Percentiles rank a stretch among this genome's conserved stretches.
These are phyloP conservation scores for Sepiola atlantica DNA, from an alignment of 2,888 invertebrate genomes.

Conservation along the genomic window DNA sequence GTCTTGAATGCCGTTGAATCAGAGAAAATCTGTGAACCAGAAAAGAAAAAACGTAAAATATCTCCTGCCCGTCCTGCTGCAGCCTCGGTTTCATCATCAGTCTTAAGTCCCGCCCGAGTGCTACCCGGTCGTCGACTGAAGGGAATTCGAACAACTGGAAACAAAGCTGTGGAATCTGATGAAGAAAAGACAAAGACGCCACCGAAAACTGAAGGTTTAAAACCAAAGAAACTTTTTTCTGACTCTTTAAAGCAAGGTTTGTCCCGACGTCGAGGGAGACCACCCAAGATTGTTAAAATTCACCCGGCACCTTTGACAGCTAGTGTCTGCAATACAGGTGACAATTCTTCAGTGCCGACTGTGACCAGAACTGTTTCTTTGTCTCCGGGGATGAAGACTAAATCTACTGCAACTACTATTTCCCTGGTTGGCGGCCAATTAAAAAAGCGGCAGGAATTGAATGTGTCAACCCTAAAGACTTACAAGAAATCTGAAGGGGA, in stretches of 20 bases:
- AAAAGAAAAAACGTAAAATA: not conserved
- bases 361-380: not conserved
- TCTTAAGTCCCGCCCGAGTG: conserved; percentile 50
- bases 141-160: conserved; percentile 57
- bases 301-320: not conserved
- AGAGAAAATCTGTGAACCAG: not conserved
- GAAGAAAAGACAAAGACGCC: not conserved
- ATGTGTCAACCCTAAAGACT: not conserved
- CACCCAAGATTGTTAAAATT: not conserved
- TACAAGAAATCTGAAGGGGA: conserved; percentile 50
- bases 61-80: not conserved
- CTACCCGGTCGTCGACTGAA: conserved; percentile 59
- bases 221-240: not conserved
- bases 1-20: not conserved
- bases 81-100: not conserved
- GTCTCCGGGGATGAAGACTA: not conserved
- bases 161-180: conserved; percentile 40
- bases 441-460: not conserved
- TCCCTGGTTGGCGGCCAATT: not conserved
- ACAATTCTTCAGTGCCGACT: not conserved
- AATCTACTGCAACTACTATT: too few relatives aligned
- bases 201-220: not conserved
- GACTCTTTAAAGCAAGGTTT: not conserved
- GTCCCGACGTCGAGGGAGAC: not conserved
- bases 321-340: not conserved